phyloP scores from a whole-genome alignment of 1,140 invertebrate genomes.

The Gonioctena quinquepunctata region DNA sequence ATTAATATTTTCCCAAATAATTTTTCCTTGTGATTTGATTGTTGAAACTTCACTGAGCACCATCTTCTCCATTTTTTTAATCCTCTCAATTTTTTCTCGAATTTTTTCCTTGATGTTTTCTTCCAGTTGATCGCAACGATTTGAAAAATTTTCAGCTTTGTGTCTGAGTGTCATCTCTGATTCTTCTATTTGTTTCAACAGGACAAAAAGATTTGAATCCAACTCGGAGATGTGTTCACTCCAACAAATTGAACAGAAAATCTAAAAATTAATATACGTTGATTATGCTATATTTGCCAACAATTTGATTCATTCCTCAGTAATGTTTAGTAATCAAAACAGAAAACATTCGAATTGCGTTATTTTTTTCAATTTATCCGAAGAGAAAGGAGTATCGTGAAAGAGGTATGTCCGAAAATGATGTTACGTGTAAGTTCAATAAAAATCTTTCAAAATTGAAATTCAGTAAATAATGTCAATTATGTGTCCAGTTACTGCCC shows the following conservation, averaged over 20 bases:
- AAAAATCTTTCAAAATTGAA: too few relatives aligned
- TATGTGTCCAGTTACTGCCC: too few relatives aligned
- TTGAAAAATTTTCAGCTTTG: constrained; percentile 60
- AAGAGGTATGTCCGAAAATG: too few relatives aligned
- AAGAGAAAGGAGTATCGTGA: too few relatives aligned
- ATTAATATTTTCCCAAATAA: constrained; percentile 51
- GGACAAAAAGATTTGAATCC: constrained; percentile 59
- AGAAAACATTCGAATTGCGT: too few relatives aligned
- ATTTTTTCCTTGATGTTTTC: constrained; percentile 57
- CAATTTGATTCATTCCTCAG: too few relatives aligned
- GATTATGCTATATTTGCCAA: too few relatives aligned
- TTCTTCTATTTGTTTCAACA: constrained; percentile 59
- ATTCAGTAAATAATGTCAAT: too few relatives aligned
- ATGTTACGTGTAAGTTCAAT: too few relatives aligned
- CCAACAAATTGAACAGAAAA: constrained; percentile 63
- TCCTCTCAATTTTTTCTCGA: constrained; percentile 58
- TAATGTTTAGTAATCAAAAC: too few relatives aligned
- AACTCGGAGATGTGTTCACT: constrained; percentile 61
- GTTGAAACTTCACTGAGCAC: constrained; percentile 50
- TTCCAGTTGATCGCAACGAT: constrained; percentile 57
- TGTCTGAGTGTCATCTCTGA: constrained; percentile 58
- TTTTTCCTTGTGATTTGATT: constrained; percentile 53
- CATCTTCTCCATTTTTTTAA: constrained; percentile 49
- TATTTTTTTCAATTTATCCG: too few relatives aligned
- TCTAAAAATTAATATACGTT: too few relatives aligned